Evolutionary conservation across 2,888 invertebrate genomes (phyloP), one percentile per base, ranked within the genome.

Genomic region (Lissocephala sabroskyi): DNA sequence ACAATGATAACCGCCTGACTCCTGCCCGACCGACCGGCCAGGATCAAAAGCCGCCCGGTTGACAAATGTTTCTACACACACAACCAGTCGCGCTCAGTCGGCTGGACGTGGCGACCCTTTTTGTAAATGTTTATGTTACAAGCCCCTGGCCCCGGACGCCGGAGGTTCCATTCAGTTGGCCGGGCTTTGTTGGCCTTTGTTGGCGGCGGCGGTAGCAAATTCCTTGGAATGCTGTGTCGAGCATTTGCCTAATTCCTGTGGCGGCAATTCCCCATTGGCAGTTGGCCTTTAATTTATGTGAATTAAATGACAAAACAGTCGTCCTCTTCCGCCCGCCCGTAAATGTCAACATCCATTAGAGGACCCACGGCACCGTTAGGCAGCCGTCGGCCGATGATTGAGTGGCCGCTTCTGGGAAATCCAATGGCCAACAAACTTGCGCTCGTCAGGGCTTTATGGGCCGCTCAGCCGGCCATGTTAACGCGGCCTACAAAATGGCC

Each of bases 321-420:
- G 23, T 32, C 14, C 40, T 9, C 32, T n/a, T 26, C 7, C 23
- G 43, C 30, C 19, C 7, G 14, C 17, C 30, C 30, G 39, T n/a
- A 77, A 68, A 67, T 77, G 78, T 75, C 74, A 77, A 74, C 75
- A 77, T 75, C 65, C 78, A 75, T 77, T 71, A 67, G 67, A 71
- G 65, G 63, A 68, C 71, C 59, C 65, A 60, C 65, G 58, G 64
- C n/a, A 64, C 76, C 74, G 75, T 78, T 75, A 78, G 66, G 71
- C 75, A 75, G 60, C 75, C 64, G 23, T 7, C 7, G n/a, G n/a
- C n/a, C 60, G 56, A 76, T 71, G 71, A 71, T 71, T 73, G 76
- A 71, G 76, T 71, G 76, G 49, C 50, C 45, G 50, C 37, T 71
- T 76, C 71, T 61, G 33, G 49, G 73, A 76, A 71, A 19, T 55